Base-by-base conservation (phyloP, 2,113 vertebrate genomes). In the Hippocampus mohnikei region DNA sequence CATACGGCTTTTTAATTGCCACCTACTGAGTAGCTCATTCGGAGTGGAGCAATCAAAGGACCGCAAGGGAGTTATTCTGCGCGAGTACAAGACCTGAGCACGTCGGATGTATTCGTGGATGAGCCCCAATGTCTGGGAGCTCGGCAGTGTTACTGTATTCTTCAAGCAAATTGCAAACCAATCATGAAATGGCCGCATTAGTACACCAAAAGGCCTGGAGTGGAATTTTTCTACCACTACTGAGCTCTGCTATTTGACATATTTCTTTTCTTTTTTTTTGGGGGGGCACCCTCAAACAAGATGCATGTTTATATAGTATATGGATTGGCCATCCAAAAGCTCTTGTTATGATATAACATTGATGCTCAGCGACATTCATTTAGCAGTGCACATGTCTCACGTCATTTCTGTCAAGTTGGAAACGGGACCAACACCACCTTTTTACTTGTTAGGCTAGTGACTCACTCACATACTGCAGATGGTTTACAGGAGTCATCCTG, bases 1-100 rank as follows among this genome's bases (percentile, higher is more conserved):
- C 78, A 59, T 46, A 20, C 29, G 72, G 60, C 60, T 42, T 62
- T 62, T 8, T 72, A 59, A 68, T 27, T 67, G 33, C 12, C 12
- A 44, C 56, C 42, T 18, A 76, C 60, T 44, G 62, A 74, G 70
- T 44, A 48, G 69, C 70, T 61, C 37, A 37, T 13, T 61, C 2
- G 0, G 44, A 0, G 12, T 67, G 48, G 27, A 29, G 61, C 21
- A 56, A 76, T 75, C 41, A 72, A 33, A 33, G 3, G 27, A 37
- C 61, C 41, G 61, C 56, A 61, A 66, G n/a, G 27, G 65, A 23
- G n/a, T 52, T 65, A 62, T 62, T 64, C 44, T 55, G 37, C 3
- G 9, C 3, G 9, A 76, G 44, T 37, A 37, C 33, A 37, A 37
- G 33, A 37, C 33, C 33, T 1, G 33, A 37, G 5, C 33, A 37